Evolutionary conservation across 2,888 invertebrate species (phyloP), one percentile per base, ranked within the genome.

Genomic region (Idaea aversata): DNA sequence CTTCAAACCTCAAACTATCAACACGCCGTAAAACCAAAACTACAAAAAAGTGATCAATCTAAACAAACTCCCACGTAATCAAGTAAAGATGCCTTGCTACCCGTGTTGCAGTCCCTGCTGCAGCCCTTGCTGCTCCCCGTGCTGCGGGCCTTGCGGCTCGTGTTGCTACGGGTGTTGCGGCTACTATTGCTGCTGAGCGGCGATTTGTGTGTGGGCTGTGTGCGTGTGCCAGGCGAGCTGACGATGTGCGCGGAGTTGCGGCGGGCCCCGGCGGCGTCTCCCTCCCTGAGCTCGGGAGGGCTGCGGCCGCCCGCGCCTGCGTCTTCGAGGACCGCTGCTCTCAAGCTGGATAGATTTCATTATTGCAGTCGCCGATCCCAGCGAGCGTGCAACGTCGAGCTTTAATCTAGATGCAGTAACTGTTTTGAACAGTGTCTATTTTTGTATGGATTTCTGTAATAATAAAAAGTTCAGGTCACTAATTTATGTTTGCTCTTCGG

Each of bases 1-100:
- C 78, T 70, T 67, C 79, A 79, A 78, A 77, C 72, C 75, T 78
- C 87, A 86, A 83, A 77, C 77, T 72, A 67, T 72, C 85, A 86
- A 83, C 79, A 84, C 66, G 64, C 78, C 64, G 74, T 62, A 69
- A 69, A 67, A 69, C 61, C 67, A 68, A 69, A 67, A 70, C 71
- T 71, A 65, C 64, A 74, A 76, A 75, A 76, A 73, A 70, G 58
- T 72, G 71, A 69, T 71, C 57, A 67, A 62, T 63, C 59, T 67
- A 69, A 73, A 70, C 72, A 72, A 57, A 35, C 34, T 60, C 34
- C 60, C 25, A 71, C 63, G 70, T 64, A 72, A 74, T 34, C 66
- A 65, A 68, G 58, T 74, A 64, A 65, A 59, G 47, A 80, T 82
- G 86, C 86, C 86, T 85, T 82, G 83, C 79, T 80, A 80, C 65